A percentile compares a stretch with the other conserved stretches of the same genome.
Conservation (phyloP, 2,888 invertebrate species). For the Phragmatobia fuliginosa region DNA sequence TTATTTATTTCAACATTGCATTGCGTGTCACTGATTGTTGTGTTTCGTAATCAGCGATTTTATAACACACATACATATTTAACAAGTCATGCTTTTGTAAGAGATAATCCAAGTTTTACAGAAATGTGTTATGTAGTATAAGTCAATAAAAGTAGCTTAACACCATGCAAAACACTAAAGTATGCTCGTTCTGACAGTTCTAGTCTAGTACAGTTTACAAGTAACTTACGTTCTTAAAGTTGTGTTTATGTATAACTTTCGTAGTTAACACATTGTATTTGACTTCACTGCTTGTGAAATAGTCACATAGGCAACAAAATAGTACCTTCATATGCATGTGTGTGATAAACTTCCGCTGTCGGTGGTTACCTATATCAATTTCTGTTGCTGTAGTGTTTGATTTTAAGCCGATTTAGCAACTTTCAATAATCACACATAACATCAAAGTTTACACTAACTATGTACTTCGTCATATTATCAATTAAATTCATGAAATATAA, state of each 20-base stretch:
- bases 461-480: constrained; percentile 19
- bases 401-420: constrained; percentile 58
- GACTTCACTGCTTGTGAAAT: constrained; percentile 50
- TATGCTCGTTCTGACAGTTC: constrained; percentile 32
- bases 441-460: constrained; percentile 26
- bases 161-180: constrained; percentile 32
- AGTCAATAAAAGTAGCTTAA: constrained; percentile 39
- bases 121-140: constrained; percentile 28
- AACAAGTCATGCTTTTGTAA: constrained; percentile 40
- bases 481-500: constrained; percentile 26
- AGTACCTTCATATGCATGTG: constrained; percentile 53
- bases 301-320: constrained; percentile 32
- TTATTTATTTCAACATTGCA: constrained; percentile 62
- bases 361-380: constrained; percentile 54
- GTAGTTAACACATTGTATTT: constrained; percentile 49
- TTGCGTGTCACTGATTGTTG: constrained; percentile 69
- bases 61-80: constrained; percentile 72
- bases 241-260: constrained; percentile 34
- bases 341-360: constrained; percentile 55
- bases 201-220: constrained; percentile 20
- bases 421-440: constrained; percentile 42
- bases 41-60: constrained; percentile 65
- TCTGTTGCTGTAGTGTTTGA: constrained; percentile 72
- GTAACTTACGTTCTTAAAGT: constrained; percentile 25
- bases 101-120: constrained; percentile 34